Evolutionary conservation across 1,140 invertebrate genomes (phyloP), one percentile per base, ranked within the genome.

Genomic region (Leptinotarsa undecemlineata): DNA sequence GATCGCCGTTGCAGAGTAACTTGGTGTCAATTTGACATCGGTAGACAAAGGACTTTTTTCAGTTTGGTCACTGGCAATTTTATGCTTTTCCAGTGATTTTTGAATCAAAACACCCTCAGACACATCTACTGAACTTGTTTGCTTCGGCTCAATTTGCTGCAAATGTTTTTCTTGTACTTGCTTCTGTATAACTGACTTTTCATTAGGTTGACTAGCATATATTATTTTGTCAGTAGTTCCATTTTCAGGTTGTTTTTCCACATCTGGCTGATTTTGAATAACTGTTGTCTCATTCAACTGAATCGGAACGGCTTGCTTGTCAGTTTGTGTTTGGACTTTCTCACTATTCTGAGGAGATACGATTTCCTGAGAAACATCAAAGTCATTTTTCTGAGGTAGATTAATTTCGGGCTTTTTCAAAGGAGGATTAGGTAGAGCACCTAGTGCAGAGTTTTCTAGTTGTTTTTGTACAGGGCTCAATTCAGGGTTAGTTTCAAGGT

Each of bases 171-270:
- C 42, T 33, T 47, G 20, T 6, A 48, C 47, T 66, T 60, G 73
- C 26, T 71, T 71, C 15, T 68, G 68, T 47, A 68, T 69, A 13
- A 63, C 51, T 11, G 68, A 42, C 61, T 60, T 60, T 48, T 73
- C 63, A 26, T 48, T 20, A 42, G 33, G 8, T 11, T 72, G 62
- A 23, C 23, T 63, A 33, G 23, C 21, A 67, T 42, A 21, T 33
- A 17, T 67, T 8, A 21, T 42, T 67, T 42, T 67, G 11, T 13
- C 21, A 23, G 64, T 42, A n/a, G 20, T 11, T 67, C 23, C 15
- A 33, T 23, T 33, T n/a, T 17, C 21, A 11, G 20, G 13, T 26
- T 67, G 20, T 67, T 42, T 23, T 3, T 67, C 19, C 33, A 42
- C 48, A 20, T 19, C 33, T 17, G 21, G n/a, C 17, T 69, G 68